Percentiles rank a stretch among this genome's conserved stretches.
phyloP scores from a whole-genome alignment of 2,888 invertebrate genomes.

The Uropetala carovei region DNA sequence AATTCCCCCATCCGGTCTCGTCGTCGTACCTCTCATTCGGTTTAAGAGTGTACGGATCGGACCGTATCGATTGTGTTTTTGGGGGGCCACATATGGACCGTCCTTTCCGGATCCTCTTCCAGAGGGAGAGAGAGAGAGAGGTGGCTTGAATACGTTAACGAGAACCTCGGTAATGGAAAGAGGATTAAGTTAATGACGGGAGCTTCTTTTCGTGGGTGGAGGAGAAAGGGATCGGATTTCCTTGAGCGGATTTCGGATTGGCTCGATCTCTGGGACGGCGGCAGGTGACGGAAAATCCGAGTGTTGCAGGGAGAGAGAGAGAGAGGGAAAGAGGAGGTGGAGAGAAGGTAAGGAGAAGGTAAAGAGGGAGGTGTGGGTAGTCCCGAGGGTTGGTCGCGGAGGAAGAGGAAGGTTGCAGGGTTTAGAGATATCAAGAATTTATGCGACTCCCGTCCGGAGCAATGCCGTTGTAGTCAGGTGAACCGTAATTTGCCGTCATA shows the following conservation, averaged over 20 bases:
- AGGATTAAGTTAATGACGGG: conserved; percentile 7
- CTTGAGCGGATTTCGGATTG: not conserved
- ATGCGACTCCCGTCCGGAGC: not conserved
- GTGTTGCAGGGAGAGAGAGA: not conserved
- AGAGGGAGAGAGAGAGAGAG: not conserved
- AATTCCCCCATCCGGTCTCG: no score
- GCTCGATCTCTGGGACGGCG: not conserved
- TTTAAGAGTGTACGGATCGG: not conserved
- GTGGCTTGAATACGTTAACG: not conserved
- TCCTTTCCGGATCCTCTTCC: not conserved
- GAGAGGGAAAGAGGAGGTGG: not conserved
- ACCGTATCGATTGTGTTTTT: no score
- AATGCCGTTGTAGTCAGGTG: not conserved
- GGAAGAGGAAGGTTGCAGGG: not conserved
- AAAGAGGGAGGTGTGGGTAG: no score
- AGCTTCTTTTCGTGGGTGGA: not conserved
- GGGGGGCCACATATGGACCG: no score
- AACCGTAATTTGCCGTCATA: not conserved
- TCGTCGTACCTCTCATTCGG: not conserved
- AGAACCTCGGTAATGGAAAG: not conserved
- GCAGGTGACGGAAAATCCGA: not conserved
- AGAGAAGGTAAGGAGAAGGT: no score
- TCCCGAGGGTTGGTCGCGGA: not conserved
- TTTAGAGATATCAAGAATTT: not conserved
- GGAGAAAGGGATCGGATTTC: not conserved